Evolutionary conservation across 2,888 invertebrate genomes (phyloP).

Genomic region (Hyposoter dolosus): DNA sequence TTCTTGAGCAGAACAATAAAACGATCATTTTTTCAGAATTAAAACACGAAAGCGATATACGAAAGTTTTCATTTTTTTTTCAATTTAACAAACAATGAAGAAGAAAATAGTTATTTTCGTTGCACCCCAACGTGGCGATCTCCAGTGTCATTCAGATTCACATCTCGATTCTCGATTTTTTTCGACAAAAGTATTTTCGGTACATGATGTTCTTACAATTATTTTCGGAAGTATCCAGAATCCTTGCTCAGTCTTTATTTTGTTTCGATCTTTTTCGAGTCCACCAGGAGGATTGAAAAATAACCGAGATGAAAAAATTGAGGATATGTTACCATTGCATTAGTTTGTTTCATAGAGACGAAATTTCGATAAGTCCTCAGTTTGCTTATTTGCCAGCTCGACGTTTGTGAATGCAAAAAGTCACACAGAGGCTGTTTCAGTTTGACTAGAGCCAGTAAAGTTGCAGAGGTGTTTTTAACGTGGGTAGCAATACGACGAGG

Average conservation of each 20-base stretch:
- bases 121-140: neutral
- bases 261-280: neutral
- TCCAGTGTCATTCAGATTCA: neutral
- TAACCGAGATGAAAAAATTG: neutral
- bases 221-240: neutral
- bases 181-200: neutral
- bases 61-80: too few species aligned
- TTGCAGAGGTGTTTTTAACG: slow-evolving; percentile 16
- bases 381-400: slow-evolving; percentile 1
- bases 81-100: too few species aligned
- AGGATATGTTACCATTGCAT: neutral
- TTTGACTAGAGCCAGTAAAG: slow-evolving; percentile 14
- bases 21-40: too few species aligned
- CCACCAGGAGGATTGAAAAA: neutral
- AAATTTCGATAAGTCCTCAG: neutral
- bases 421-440: neutral
- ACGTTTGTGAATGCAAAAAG: neutral
- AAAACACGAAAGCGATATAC: too few species aligned
- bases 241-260: neutral
- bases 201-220: too few species aligned
- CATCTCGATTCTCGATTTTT: neutral
- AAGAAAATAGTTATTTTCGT: neutral
- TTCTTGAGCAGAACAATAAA: too few species aligned
- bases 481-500: slow-evolving; percentile 16
- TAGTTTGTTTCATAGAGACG: neutral